phyloP scores from a whole-genome alignment of 2,888 invertebrate species.

The Pemphredon lugubris region DNA sequence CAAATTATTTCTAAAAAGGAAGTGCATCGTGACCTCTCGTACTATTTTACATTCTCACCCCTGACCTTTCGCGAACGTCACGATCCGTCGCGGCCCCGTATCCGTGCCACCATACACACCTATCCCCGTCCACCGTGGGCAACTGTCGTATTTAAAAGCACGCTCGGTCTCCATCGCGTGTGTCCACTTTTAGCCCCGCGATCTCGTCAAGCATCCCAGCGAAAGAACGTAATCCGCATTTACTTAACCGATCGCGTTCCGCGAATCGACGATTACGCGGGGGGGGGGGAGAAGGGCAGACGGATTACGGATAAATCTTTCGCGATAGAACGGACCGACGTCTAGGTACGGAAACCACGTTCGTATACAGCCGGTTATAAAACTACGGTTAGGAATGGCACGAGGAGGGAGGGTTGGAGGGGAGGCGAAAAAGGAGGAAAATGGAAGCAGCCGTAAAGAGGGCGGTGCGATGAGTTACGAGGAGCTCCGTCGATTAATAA shows the following conservation, averaged over 20 bases:
- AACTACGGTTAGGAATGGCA: constrained; percentile 11
- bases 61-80: constrained; percentile 60
- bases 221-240: no score
- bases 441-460: constrained; percentile 18
- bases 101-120: not conserved
- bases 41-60: constrained; percentile 59
- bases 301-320: no score
- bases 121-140: constrained; percentile 15
- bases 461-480: constrained; percentile 57
- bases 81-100: constrained; percentile 29
- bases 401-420: constrained; percentile 9
- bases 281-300: no score
- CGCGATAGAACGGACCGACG: no score
- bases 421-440: constrained; percentile 1
- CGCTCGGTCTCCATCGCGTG: not conserved
- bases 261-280: no score
- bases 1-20: constrained; percentile 52
- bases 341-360: not conserved
- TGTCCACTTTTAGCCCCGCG: no score
- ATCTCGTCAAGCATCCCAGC: no score
- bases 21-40: constrained; percentile 51
- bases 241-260: no score
- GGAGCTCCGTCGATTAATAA: constrained; percentile 63
- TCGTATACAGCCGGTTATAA: not conserved
- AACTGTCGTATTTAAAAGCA: constrained; percentile 50